These are phyloP conservation scores for Eospalax fontanierii DNA, from an alignment of 2,797 vertebrate genomes.

Conservation along the genomic window DNA sequence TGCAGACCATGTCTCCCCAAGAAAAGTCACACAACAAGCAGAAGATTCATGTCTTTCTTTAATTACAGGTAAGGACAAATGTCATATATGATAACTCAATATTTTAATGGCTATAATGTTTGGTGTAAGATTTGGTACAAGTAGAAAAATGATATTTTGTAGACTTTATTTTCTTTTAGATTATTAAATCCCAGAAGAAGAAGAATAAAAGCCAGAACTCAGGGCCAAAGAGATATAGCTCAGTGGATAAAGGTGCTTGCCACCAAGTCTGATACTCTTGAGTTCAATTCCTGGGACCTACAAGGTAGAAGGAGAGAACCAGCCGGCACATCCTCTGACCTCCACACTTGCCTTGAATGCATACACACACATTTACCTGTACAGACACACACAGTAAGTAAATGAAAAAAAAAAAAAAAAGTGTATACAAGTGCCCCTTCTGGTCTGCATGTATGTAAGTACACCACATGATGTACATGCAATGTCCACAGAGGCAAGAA, in stretches of 20 bases:
- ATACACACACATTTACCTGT: not conserved
- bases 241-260: not conserved
- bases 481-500: no score
- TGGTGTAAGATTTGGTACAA: constrained; percentile 4
- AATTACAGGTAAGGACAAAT: constrained; percentile 43
- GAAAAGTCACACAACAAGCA: not conserved
- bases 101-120: constrained; percentile 11
- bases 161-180: constrained; percentile 56
- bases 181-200: constrained; percentile 59
- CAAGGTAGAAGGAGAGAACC: not conserved
- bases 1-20: not conserved
- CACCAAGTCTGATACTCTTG: not conserved
- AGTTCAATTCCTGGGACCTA: not conserved
- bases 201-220: constrained; percentile 47
- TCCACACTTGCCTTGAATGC: not conserved
- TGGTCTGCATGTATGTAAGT: no score
- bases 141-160: constrained; percentile 57
- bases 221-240: not conserved
- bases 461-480: no score
- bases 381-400: not conserved
- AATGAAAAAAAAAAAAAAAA: not conserved
- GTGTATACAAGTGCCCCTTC: no score
- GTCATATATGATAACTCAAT: constrained; percentile 48
- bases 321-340: not conserved
- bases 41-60: constrained; percentile 56